Conservation (phyloP, 2,888 invertebrate species). For the Xestobium rufovillosum region DNA sequence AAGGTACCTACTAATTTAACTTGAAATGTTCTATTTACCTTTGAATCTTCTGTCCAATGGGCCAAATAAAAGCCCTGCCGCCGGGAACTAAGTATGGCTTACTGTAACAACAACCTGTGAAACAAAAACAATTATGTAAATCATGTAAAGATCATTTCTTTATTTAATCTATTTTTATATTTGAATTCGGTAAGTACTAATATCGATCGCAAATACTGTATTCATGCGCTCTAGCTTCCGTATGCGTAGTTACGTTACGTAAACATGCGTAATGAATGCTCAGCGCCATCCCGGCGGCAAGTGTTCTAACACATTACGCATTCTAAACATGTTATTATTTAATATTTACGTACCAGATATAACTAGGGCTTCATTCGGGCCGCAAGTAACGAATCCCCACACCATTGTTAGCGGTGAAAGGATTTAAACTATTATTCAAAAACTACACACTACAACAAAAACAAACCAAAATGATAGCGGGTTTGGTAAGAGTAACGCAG, state of each 20-base stretch:
- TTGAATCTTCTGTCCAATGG: slow-evolving; percentile 78
- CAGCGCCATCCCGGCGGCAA: too few species aligned
- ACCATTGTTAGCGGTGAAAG: slow-evolving; percentile 35
- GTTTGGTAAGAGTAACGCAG: too few species aligned
- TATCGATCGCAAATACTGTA: slow-evolving; percentile 8
- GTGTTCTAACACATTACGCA: too few species aligned
- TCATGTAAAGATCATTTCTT: too few species aligned
- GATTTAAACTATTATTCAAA: too few species aligned
- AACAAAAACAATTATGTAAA: slow-evolving; percentile 18
- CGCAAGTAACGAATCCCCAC: slow-evolving; percentile 88
- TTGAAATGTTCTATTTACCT: slow-evolving; percentile 46
- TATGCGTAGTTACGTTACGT: not conserved
- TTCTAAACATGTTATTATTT: too few species aligned
- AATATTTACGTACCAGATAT: slow-evolving; percentile 67
- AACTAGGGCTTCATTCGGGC: slow-evolving; percentile 89
- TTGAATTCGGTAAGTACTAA: too few species aligned
- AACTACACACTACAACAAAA: too few species aligned
- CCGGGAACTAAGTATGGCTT: slow-evolving; percentile 92
- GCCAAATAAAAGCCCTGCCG: slow-evolving; percentile 96
- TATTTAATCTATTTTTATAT: too few species aligned
- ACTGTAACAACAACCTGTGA: slow-evolving; percentile 87
- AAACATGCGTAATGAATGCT: too few species aligned
- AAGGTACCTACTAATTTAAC: too few species aligned
- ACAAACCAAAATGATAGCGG: too few species aligned
- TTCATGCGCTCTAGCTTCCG: not conserved